A percentile compares a stretch with the other conserved stretches of the same genome.
Evolutionary conservation across 1,140 invertebrate genomes (phyloP).

Genomic region (Drosophila prosaltans): DNA sequence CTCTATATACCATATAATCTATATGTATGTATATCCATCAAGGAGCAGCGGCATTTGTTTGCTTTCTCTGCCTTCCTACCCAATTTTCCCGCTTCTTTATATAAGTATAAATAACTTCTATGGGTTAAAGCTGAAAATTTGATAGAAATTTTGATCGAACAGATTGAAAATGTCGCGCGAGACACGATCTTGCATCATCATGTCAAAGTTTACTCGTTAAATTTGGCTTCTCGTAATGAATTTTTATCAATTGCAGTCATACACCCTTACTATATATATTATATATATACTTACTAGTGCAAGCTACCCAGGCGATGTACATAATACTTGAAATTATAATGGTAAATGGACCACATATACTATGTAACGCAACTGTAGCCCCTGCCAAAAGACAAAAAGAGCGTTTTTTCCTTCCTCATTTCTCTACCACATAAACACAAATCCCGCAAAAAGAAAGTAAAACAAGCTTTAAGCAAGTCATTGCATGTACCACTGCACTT

Average conservation of each 20-base stretch:
- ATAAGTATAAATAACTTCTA: conserved; percentile 26
- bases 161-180: too few relatives aligned
- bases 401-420: conserved; percentile 24
- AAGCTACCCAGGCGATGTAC: conserved; percentile 81
- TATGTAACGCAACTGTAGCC: conserved; percentile 76
- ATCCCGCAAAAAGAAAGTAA: not conserved
- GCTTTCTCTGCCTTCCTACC: conserved; percentile 29
- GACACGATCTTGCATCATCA: not conserved
- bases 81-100: conserved; percentile 40
- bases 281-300: conserved; percentile 70
- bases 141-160: not conserved
- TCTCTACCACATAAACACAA: conserved; percentile 3
- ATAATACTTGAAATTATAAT: conserved; percentile 69
- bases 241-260: not conserved
- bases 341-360: conserved; percentile 46
- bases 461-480: conserved; percentile 75
- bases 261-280: conserved; percentile 14
- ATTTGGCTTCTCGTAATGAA: too few relatives aligned
- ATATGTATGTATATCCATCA: conserved; percentile 29
- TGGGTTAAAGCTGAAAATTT: conserved; percentile 4
- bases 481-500: conserved; percentile 74
- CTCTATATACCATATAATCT: conserved; percentile 43
- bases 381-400: conserved; percentile 49
- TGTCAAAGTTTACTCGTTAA: not conserved
- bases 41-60: conserved; percentile 52